Conservation (phyloP, 2,888 invertebrate genomes). For the Alsophila aescularia region DNA sequence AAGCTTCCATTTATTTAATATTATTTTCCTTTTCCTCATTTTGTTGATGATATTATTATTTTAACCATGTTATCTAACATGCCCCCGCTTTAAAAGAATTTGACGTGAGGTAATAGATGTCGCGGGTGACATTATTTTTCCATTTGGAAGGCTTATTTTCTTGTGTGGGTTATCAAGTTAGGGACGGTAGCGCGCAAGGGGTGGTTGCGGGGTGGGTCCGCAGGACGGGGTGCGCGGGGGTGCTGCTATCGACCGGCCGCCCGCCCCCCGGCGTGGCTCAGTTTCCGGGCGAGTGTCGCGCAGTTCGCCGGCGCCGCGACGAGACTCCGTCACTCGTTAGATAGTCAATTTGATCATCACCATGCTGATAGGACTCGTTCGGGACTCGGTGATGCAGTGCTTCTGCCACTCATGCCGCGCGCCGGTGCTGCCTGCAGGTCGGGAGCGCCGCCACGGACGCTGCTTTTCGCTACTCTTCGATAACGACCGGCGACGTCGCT, state of each 20-base stretch:
- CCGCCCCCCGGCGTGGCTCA: conserved; percentile 83
- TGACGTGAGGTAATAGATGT: conserved; percentile 62
- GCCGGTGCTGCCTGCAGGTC: conserved; percentile 90
- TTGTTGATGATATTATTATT: conserved; percentile 1
- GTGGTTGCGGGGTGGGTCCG: conserved; percentile 70
- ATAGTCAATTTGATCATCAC: conserved; percentile 77
- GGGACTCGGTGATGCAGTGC: conserved; percentile 96
- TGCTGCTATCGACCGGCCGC: conserved; percentile 85
- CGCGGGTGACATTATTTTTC: conserved; percentile 78
- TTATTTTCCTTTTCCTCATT: background rate
- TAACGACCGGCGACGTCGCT: conserved; percentile 56
- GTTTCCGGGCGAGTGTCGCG: conserved; percentile 86
- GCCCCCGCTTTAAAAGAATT: conserved; percentile 43
- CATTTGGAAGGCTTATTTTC: conserved; percentile 82
- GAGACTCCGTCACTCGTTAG: conserved; percentile 78
- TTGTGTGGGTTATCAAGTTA: conserved; percentile 82
- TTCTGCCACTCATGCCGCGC: conserved; percentile 97
- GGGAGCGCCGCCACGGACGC: conserved; percentile 55
- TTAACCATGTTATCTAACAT: conserved; percentile 3
- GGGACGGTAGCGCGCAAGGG: conserved; percentile 72
- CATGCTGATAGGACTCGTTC: conserved; percentile 95
- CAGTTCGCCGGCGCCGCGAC: conserved; percentile 84
- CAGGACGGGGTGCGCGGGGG: conserved; percentile 77
- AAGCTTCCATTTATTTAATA: background rate
- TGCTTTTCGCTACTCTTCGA: conserved; percentile 27